Conservation (phyloP, 2,113 vertebrate genomes). For the Strix uralensis region DNA sequence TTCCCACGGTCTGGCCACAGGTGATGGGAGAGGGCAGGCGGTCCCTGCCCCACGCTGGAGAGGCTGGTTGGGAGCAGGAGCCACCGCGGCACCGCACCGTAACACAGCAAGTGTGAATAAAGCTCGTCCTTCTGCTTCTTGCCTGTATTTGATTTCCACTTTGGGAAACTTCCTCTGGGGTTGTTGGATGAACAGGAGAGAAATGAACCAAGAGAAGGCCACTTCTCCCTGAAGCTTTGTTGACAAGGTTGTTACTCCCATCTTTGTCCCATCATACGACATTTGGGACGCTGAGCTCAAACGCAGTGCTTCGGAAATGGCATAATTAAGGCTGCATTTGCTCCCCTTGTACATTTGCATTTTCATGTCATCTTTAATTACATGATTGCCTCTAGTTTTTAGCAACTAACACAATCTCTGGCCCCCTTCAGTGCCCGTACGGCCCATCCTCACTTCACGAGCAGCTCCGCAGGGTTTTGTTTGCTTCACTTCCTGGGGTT, state of each 20-base stretch:
- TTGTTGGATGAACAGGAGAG: background rate
- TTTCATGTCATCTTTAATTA: background rate
- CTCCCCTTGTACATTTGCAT: background rate
- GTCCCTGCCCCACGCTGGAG: background rate
- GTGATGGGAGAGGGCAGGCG: background rate
- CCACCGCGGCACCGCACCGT: accelerated
- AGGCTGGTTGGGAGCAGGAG: background rate
- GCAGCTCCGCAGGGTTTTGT: background rate
- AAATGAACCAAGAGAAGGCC: too few species aligned
- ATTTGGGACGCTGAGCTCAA: background rate
- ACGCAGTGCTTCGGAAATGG: background rate
- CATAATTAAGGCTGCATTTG: too few species aligned
- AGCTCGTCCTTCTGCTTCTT: background rate
- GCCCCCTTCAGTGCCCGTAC: background rate
- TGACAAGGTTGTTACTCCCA: background rate
- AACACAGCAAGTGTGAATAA: too few species aligned
- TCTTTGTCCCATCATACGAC: accelerated
- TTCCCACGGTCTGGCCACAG: background rate
- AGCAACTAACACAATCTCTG: background rate
- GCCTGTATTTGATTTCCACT: background rate
- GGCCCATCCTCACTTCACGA: background rate
- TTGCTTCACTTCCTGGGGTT: background rate
- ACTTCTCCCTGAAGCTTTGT: background rate
- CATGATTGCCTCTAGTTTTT: background rate
- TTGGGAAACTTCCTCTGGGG: background rate